A percentile compares a stretch with the other conserved stretches of the same genome.
Evolutionary conservation across 2,797 vertebrate genomes (phyloP).

Genomic region (Meda fulgida): DNA sequence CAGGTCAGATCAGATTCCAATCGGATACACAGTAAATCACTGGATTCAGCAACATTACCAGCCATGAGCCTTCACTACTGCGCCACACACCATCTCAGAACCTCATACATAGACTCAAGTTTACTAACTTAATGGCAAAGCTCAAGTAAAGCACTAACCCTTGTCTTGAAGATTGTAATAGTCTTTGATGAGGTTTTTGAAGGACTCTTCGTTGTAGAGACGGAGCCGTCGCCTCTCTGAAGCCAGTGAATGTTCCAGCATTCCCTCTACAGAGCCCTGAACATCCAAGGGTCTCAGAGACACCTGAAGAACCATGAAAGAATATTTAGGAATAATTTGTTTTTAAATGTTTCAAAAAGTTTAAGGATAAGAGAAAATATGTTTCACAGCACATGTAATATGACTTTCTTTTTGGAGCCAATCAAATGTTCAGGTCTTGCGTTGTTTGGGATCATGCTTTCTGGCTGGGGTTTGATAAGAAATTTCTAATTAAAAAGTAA

Average conservation of each 20-base stretch:
- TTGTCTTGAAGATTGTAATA: slow-evolving; percentile 66
- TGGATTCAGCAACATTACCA: background rate
- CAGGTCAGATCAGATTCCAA: too few relatives aligned
- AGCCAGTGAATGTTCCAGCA: slow-evolving; percentile 27
- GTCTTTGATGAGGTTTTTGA: slow-evolving; percentile 76
- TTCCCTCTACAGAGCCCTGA: slow-evolving; percentile 14
- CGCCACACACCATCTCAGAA: background rate
- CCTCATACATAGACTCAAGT: background rate
- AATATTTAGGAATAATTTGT: background rate
- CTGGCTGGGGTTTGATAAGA: background rate
- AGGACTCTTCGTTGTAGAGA: slow-evolving; percentile 73
- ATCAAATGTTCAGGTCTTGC: background rate
- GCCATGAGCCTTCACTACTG: too few relatives aligned
- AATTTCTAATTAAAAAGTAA: background rate
- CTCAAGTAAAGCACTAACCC: slow-evolving; percentile 30
- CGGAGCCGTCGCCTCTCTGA: slow-evolving; percentile 76
- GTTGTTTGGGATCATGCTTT: background rate
- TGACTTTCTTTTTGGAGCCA: background rate
- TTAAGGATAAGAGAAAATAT: background rate
- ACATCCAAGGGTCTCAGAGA: slow-evolving; percentile 28
- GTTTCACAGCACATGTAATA: background rate
- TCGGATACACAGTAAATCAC: background rate
- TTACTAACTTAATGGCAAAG: background rate
- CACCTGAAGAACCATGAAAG: background rate
- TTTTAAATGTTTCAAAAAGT: background rate